phyloP scores from a whole-genome alignment of 2,888 invertebrate genomes.

The Trichogramma dendrolimi region DNA sequence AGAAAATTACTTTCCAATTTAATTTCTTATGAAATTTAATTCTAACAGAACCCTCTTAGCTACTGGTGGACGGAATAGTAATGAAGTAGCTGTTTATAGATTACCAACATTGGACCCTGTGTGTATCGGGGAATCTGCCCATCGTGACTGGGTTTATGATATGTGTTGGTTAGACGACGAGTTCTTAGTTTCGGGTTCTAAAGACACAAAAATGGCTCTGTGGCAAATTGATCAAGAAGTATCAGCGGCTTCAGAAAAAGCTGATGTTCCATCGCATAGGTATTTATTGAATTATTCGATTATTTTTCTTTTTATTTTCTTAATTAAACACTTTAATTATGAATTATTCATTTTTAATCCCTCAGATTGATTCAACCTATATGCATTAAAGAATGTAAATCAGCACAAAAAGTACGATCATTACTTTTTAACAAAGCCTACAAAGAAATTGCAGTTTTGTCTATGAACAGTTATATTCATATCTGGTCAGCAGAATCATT shows the following conservation, averaged over 20 bases:
- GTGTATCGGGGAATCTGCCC: conserved; percentile 86
- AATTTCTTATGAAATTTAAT: background rate
- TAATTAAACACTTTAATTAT: background rate
- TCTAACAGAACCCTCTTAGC: conserved; percentile 70
- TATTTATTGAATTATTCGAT: conserved; percentile 23
- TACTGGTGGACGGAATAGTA: conserved; percentile 87
- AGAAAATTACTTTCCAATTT: background rate
- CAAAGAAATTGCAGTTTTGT: conserved; percentile 84
- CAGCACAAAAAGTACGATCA: conserved; percentile 77
- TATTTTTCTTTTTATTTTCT: background rate
- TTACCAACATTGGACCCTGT: conserved; percentile 93
- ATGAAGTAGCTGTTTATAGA: conserved; percentile 85
- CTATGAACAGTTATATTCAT: conserved; percentile 90
- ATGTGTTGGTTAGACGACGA: conserved; percentile 96
- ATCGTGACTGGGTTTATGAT: conserved; percentile 90
- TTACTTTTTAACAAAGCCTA: conserved; percentile 81
- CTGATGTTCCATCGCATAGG: conserved; percentile 54
- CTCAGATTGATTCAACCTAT: conserved; percentile 56
- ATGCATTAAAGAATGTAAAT: conserved; percentile 72
- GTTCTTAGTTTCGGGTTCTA: conserved; percentile 87
- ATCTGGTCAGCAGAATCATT: conserved; percentile 89
- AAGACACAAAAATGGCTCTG: conserved; percentile 84
- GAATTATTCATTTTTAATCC: conserved; percentile 6
- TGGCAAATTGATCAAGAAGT: conserved; percentile 71
- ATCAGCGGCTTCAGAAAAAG: conserved; percentile 52